Percentiles rank a stretch among this genome's conserved stretches.
These are phyloP conservation scores for Papilio polyxenes DNA, from an alignment of 1,140 invertebrate genomes.

Conservation along the genomic window DNA sequence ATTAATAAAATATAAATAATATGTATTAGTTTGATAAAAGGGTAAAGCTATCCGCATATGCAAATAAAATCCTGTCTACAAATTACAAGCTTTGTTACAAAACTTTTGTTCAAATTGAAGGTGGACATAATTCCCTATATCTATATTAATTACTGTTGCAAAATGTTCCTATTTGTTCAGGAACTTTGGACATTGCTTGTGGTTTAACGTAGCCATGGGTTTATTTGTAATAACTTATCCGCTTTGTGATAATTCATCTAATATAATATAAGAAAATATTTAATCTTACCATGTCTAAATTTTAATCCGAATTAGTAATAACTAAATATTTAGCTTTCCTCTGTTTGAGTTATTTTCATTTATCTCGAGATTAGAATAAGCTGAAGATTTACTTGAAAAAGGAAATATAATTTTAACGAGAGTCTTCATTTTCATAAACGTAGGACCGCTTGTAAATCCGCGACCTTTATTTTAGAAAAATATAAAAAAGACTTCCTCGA, in stretches of 20 bases:
- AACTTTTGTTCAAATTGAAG: slow-evolving; percentile 16
- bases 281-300: too few relatives aligned
- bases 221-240: background rate
- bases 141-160: slow-evolving; percentile 13
- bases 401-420: background rate
- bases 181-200: slow-evolving; percentile 1
- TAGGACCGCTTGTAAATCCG: background rate
- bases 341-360: background rate
- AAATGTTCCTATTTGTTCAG: slow-evolving; percentile 4
- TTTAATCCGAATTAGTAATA: too few relatives aligned
- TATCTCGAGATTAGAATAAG: slow-evolving; percentile 12
- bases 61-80: background rate
- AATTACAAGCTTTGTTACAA: background rate
- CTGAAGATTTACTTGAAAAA: slow-evolving; percentile 8
- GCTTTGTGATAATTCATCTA: background rate
- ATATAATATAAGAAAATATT: background rate
- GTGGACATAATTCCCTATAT: slow-evolving; percentile 7
- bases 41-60: background rate
- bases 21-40: background rate
- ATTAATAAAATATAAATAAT: background rate
- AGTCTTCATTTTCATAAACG: background rate
- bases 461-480: slow-evolving; percentile 12
- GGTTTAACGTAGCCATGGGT: background rate
- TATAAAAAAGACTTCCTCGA: background rate
- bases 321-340: background rate